Evolutionary conservation across 2,797 vertebrate species (phyloP), one percentile per base, ranked within the genome.

Genomic region (Miopithecus talapoin): DNA sequence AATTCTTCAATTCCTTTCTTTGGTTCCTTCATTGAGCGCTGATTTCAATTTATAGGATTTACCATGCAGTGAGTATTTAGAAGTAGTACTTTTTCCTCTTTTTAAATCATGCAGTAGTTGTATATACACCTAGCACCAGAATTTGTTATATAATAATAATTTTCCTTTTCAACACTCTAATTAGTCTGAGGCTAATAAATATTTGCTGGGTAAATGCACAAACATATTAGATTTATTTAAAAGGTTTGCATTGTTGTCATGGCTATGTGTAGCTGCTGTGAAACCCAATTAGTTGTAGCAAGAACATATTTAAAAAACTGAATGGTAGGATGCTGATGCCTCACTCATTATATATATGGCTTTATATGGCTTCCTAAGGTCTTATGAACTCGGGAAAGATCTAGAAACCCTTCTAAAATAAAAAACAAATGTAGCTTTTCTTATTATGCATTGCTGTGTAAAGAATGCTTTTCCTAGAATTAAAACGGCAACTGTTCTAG

Each of bases 211-310:
- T 48, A 93, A 94, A 55, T 41, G 4, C n/a, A 80, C 2, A 5
- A 64, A 90, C n/a, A 48, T 80, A 64, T 30, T 89, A 90, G 33
- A 76, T 96, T 92, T 96, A 74, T 80, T 94, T 83, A 36, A 86
- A 88, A 95, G 46, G 1, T 26, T 91, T 93, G 19, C 59, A 80
- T 89, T 72, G 17, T 53, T 80, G 28, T 46, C 48, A 50, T 68
- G 24, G 39, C 41, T 96, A 21, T 89, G 39, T 61, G 28, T 64
- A 90, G 90, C 48, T 88, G 2, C 53, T 86, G 8, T 83, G 4
- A 75, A 64, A 76, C 22, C 33, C 48, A 92, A 33, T 89, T 85
- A 89, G 24, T 72, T 89, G 9, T 72, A 85, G 26, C 41, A 91
- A 93, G n/a, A 85, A 28, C 19, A n/a, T 92, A 48, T 93, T 84